Conservation (phyloP, 2,113 vertebrate genomes). For the Heterotilapia buettikoferi region DNA sequence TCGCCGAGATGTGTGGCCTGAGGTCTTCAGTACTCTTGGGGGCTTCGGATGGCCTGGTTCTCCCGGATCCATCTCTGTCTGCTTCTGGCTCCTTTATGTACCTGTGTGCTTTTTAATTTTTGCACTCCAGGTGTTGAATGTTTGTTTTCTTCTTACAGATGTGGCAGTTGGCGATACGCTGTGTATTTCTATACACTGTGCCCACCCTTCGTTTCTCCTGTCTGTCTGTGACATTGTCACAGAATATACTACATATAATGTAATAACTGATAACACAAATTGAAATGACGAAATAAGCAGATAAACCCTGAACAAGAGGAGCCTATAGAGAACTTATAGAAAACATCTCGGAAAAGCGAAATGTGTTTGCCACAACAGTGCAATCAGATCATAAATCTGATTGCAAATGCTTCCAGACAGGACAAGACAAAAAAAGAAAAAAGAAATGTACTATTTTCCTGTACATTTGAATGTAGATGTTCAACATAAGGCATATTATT, state of each 20-base stretch:
- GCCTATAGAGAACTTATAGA: neutral
- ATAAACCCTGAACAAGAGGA: accelerated
- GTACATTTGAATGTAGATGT: neutral
- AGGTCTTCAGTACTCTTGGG: neutral
- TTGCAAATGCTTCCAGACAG: neutral
- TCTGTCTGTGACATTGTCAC: neutral
- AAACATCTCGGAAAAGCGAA: neutral
- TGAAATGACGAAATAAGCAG: neutral
- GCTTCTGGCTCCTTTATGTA: neutral
- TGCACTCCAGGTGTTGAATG: neutral
- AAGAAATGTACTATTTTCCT: neutral
- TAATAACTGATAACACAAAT: neutral
- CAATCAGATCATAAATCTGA: neutral
- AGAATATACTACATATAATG: neutral
- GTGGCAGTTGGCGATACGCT: accelerated
- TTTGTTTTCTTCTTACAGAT: neutral
- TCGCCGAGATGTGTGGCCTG: neutral
- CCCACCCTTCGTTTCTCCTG: accelerated
- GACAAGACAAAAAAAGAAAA: neutral
- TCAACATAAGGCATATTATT: neutral
- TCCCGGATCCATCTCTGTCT: neutral
- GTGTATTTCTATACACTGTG: neutral
- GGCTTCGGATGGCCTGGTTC: neutral
- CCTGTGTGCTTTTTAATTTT: neutral
- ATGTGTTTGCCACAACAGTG: neutral